Evolutionary conservation across 2,888 invertebrate genomes (phyloP).

Genomic region (Heliconius aoede): DNA sequence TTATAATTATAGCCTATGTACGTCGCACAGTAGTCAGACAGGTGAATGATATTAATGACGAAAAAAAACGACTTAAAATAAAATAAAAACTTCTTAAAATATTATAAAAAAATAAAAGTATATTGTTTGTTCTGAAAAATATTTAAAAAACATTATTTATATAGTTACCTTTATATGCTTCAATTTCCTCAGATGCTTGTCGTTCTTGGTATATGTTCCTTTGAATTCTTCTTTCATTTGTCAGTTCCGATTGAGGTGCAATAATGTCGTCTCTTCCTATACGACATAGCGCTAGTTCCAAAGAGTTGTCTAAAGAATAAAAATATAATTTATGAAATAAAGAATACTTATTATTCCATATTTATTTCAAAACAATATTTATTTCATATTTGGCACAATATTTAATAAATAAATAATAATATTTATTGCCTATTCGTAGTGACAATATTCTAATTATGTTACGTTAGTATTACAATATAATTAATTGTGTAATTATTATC

Average conservation of each 20-base stretch:
- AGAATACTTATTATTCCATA: no score
- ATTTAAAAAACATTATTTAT: neutral
- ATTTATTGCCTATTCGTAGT: neutral
- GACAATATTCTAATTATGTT: neutral
- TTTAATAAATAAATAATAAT: no score
- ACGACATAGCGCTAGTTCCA: conserved; percentile 92
- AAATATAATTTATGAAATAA: neutral
- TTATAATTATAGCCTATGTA: no score
- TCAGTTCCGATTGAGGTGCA: conserved; percentile 89
- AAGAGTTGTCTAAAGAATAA: conserved; percentile 79
- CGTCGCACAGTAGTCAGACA: no score
- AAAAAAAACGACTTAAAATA: no score
- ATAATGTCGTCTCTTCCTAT: conserved; percentile 97
- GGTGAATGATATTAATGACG: no score
- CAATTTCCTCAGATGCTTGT: conserved; percentile 81
- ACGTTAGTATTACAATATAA: no score
- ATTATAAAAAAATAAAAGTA: no score
- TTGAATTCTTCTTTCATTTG: conserved; percentile 80
- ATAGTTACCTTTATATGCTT: conserved; percentile 76
- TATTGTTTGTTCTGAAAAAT: no score
- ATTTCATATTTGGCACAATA: neutral
- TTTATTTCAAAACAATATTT: no score
- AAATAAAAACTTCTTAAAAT: no score
- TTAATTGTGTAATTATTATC: no score
- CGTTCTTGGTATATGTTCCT: conserved; percentile 81